These are phyloP conservation scores for Zootoca vivipara DNA, from an alignment of 2,113 vertebrate genomes.

Conservation along the genomic window DNA sequence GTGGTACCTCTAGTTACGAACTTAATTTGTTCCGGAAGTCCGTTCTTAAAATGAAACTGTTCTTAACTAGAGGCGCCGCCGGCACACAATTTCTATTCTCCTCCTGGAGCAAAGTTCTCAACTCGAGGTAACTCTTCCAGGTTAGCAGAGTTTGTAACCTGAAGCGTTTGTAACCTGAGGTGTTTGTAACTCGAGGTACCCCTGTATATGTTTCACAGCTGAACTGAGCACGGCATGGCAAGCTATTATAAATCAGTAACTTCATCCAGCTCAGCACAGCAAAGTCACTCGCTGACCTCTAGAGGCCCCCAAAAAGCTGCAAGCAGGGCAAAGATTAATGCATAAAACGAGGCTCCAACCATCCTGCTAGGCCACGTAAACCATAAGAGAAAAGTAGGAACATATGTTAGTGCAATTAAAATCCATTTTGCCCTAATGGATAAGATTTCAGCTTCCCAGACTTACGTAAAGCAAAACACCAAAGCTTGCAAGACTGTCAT, in stretches of 20 bases:
- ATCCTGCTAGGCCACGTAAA: constrained; percentile 17
- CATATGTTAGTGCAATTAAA: constrained; percentile 32
- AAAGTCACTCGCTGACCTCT: background rate
- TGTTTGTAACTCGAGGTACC: no score
- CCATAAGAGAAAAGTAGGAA: constrained; percentile 25
- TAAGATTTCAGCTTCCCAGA: constrained; percentile 14
- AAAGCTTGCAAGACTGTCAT: constrained; percentile 16
- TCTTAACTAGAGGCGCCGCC: no score
- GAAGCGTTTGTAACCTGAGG: no score
- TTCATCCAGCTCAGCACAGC: background rate
- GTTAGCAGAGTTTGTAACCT: no score
- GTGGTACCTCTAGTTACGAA: no score
- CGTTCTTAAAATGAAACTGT: no score
- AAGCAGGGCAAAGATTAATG: background rate
- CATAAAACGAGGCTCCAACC: background rate
- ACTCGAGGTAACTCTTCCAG: no score
- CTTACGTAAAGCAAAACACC: constrained; percentile 25
- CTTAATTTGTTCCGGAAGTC: no score
- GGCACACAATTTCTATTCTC: no score
- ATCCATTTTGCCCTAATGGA: background rate
- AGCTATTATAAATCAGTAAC: background rate
- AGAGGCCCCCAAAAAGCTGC: background rate
- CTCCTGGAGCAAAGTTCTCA: no score
- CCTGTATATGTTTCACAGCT: background rate
- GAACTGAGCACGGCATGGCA: background rate